Conservation (phyloP, 2,888 invertebrate genomes). For the Microctonus aethiopoides region DNA sequence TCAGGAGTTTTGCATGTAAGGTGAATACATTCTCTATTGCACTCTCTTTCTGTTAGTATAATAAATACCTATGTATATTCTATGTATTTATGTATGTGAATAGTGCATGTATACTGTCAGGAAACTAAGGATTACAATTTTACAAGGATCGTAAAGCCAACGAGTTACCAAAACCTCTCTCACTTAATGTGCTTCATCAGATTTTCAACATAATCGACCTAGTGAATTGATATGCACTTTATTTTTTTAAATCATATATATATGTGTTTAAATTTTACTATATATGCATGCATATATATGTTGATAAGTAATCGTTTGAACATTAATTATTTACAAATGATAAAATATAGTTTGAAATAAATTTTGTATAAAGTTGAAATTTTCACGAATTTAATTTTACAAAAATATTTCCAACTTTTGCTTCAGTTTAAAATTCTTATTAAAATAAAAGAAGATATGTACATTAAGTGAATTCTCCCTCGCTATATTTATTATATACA, state of each 20-base stretch:
- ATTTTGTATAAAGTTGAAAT: too few species aligned
- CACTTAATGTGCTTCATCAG: slow-evolving; percentile 21
- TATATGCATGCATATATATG: neutral
- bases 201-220: slow-evolving; percentile 8
- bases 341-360: too few species aligned
- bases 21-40: slow-evolving; percentile 6
- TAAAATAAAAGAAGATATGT: too few species aligned
- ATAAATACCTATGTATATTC: neutral
- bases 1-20: slow-evolving; percentile 18
- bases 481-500: neutral
- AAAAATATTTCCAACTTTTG: too few species aligned
- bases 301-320: too few species aligned
- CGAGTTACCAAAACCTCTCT: slow-evolving; percentile 7
- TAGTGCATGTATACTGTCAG: neutral
- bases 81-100: neutral
- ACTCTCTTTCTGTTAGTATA: neutral
- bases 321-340: too few species aligned
- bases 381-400: too few species aligned
- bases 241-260: neutral
- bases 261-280: neutral
- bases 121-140: slow-evolving; percentile 31
- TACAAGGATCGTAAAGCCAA: slow-evolving; percentile 31
- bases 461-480: too few species aligned
- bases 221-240: neutral
- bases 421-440: too few species aligned